Base-by-base conservation (phyloP, 2,797 vertebrate species). In the Gallinago stenura region DNA sequence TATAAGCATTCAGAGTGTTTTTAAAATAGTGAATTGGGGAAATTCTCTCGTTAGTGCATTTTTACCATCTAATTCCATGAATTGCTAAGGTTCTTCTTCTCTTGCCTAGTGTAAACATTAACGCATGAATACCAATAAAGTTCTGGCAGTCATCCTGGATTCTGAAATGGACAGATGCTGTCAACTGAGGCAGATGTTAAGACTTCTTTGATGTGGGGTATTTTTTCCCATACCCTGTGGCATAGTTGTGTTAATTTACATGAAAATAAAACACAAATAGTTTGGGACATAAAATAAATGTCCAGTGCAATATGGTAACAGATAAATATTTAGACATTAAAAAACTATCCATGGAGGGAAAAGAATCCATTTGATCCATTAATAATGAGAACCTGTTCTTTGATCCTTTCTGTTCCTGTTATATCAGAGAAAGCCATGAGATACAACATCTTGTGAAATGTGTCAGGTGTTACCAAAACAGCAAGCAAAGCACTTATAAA, bases 361-460 rank as follows among this genome's bases (percentile, higher is more conserved):
- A 88, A 78, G 0, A 91, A 69, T 75, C 11, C 4, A 64, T 95
- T 95, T 96, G 85, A 95, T 97, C 65, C 30, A 97, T 94, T 96
- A 95, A 83, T 96, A 93, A 95, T 91, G 90, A 94, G 76, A 81
- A 71, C 5, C 61, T 75, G 18, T 14, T 90, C 80, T 96, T 95
- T 97, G 94, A 97, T 96, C 76, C 39, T 93, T 91, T 93, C 72
- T 91, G 35, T 71, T 96, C 72, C 50, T 75, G 14, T 86, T 88
- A 46, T 43, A 93, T 88, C 72, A 88, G 89, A 94, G 79, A 88
- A 96, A 95, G 85, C 3, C 13, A 50, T 3, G 33, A 83, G 66
- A 78, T 66, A 68, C 4, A 88, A 57, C 39, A 90, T 61, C 79
- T 80, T 85, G 43, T 80, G 71, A 70, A 70, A 60, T 69, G 9